These are phyloP conservation scores for Perca fluviatilis DNA, from an alignment of 2,113 vertebrate genomes.

Conservation along the genomic window DNA sequence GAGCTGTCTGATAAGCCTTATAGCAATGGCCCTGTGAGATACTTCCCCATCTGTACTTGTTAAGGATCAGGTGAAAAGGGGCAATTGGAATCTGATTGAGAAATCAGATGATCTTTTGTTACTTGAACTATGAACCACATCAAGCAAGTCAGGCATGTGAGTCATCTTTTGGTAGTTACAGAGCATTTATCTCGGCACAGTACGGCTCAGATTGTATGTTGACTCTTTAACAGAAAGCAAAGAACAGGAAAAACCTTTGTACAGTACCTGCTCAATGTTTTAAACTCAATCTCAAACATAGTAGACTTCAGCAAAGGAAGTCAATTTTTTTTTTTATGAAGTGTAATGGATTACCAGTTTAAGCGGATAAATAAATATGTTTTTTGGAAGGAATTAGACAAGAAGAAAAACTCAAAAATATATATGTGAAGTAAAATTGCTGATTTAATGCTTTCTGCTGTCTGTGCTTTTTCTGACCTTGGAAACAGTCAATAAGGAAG, in stretches of 20 bases:
- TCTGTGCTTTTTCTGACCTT: slow-evolving; percentile 47
- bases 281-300: background rate
- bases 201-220: background rate
- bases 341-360: slow-evolving; percentile 57
- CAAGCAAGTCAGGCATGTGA: slow-evolving; percentile 14
- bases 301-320: background rate
- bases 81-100: slow-evolving; percentile 49
- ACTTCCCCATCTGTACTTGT: slow-evolving; percentile 14
- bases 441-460: slow-evolving; percentile 51
- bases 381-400: slow-evolving; percentile 24
- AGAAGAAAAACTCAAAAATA: slow-evolving; percentile 28
- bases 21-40: slow-evolving; percentile 45
- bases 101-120: slow-evolving; percentile 57
- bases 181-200: background rate
- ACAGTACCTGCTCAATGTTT: background rate
- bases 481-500: slow-evolving; percentile 38
- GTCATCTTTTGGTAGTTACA: slow-evolving; percentile 8
- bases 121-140: slow-evolving; percentile 40
- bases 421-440: slow-evolving; percentile 36
- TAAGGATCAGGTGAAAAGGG: slow-evolving; percentile 52
- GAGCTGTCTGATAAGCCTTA: slow-evolving; percentile 46
- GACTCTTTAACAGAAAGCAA: background rate
- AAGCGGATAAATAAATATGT: slow-evolving; percentile 19
- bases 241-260: background rate
- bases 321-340: background rate